These are phyloP conservation scores for Xanthia icteritia DNA, from an alignment of 2,888 invertebrate genomes.

Conservation along the genomic window DNA sequence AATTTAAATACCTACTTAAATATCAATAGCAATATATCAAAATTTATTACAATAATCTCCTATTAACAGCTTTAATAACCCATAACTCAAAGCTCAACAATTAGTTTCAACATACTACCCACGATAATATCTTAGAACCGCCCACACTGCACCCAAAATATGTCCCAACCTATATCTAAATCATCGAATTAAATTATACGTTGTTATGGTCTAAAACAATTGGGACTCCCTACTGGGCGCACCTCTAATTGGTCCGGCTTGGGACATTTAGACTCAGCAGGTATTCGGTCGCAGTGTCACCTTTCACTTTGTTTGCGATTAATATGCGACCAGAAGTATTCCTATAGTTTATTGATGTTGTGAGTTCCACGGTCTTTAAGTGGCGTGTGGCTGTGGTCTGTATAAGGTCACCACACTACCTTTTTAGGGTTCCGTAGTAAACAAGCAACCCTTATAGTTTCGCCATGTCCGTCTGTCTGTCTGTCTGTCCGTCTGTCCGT, in stretches of 20 bases:
- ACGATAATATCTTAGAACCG: conserved; percentile 48
- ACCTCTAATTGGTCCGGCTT: conserved; percentile 65
- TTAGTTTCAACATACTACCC: conserved; percentile 53
- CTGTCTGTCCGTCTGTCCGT: too few species aligned
- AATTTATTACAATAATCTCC: conserved; percentile 51
- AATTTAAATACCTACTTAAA: conserved; percentile 42
- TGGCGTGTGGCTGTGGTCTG: conserved; percentile 5
- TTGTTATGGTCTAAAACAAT: conserved; percentile 62
- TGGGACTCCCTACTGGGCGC: conserved; percentile 62
- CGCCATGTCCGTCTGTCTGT: too few species aligned
- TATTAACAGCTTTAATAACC: conserved; percentile 56
- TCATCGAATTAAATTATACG: conserved; percentile 57
- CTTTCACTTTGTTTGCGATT: conserved; percentile 77
- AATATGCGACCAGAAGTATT: conserved; percentile 71
- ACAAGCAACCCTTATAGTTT: too few species aligned
- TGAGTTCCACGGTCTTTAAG: neutral
- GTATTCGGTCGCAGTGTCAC: conserved; percentile 76
- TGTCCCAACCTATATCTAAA: conserved; percentile 57
- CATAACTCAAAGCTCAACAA: conserved; percentile 60
- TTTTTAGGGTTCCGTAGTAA: too few species aligned
- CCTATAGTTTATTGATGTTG: conserved; percentile 66
- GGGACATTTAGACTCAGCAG: conserved; percentile 67
- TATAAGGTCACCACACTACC: neutral
- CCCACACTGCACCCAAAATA: conserved; percentile 62
- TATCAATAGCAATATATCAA: neutral